Evolutionary conservation across 2,888 invertebrate genomes (phyloP).

Genomic region (Platerodrilus igneus): DNA sequence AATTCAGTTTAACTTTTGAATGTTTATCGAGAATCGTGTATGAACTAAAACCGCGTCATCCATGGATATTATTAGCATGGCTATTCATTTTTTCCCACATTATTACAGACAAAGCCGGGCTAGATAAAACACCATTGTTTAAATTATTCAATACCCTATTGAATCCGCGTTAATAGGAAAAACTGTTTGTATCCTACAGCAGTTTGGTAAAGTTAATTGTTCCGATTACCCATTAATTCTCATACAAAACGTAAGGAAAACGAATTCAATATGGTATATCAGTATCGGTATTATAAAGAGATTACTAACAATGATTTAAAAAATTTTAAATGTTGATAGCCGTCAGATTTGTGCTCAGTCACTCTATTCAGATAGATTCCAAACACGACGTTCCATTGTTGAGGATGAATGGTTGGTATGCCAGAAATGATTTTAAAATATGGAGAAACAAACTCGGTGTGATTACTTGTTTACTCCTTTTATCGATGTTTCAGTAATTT

Average conservation of each 20-base stretch:
- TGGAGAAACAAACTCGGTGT: conserved; percentile 27
- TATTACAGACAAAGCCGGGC: conserved; percentile 13
- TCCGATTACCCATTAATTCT: no score
- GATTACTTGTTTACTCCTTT: conserved; percentile 24
- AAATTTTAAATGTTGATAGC: conserved; percentile 36
- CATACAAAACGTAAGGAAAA: no score
- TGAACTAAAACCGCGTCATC: no score
- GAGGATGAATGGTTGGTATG: conserved; percentile 29
- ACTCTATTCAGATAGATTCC: conserved; percentile 29
- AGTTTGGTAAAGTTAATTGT: no score
- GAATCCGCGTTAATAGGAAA: no score
- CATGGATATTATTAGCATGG: no score
- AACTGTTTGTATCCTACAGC: no score
- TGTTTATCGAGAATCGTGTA: conserved; percentile 31
- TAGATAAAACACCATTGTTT: conserved; percentile 17
- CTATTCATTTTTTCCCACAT: conserved; percentile 14
- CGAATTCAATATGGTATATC: conserved; percentile 31
- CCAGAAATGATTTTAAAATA: conserved; percentile 31
- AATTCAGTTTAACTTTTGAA: conserved; percentile 26
- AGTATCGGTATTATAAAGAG: conserved; percentile 38
- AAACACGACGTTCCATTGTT: conserved; percentile 35
- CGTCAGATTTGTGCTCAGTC: conserved; percentile 35
- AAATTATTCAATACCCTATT: no score
- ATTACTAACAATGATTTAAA: conserved; percentile 38
- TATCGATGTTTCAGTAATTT: no score